Conservation (phyloP, 2,113 vertebrate species). For the Dipodomys stephensi region DNA sequence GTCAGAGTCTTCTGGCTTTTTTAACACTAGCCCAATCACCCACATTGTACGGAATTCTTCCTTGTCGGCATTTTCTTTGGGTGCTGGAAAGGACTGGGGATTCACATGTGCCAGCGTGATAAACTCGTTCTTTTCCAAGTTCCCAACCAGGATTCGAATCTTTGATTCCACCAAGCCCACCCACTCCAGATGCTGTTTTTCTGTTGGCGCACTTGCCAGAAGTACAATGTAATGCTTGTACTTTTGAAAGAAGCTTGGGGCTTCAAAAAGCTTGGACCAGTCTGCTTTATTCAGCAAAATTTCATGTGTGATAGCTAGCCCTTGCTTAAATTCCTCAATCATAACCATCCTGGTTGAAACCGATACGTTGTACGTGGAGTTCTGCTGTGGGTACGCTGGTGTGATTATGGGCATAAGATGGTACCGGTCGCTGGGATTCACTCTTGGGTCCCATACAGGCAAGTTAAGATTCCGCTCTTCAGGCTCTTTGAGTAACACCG, state of each 20-base stretch:
- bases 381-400: conserved; percentile 95
- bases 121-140: conserved; percentile 92
- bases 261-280: conserved; percentile 96
- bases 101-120: conserved; percentile 93
- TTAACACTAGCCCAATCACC: conserved; percentile 93
- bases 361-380: conserved; percentile 95
- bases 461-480: conserved; percentile 93
- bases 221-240: conserved; percentile 96
- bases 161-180: conserved; percentile 95
- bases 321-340: conserved; percentile 94
- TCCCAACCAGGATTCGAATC: conserved; percentile 93
- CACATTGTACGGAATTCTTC: conserved; percentile 93
- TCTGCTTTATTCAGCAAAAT: conserved; percentile 93
- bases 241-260: conserved; percentile 95
- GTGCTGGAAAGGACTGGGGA: conserved; percentile 91
- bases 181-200: conserved; percentile 93
- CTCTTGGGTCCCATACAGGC: conserved; percentile 94
- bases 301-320: conserved; percentile 93
- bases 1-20: conserved; percentile 92
- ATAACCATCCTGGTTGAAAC: conserved; percentile 93
- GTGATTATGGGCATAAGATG: conserved; percentile 97
- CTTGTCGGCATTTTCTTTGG: conserved; percentile 87
- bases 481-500: conserved; percentile 92
- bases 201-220: conserved; percentile 91
- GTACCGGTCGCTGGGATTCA: conserved; percentile 93